These are phyloP conservation scores for Leuctra nigra DNA, from an alignment of 2,888 invertebrate genomes.

Conservation along the genomic window DNA sequence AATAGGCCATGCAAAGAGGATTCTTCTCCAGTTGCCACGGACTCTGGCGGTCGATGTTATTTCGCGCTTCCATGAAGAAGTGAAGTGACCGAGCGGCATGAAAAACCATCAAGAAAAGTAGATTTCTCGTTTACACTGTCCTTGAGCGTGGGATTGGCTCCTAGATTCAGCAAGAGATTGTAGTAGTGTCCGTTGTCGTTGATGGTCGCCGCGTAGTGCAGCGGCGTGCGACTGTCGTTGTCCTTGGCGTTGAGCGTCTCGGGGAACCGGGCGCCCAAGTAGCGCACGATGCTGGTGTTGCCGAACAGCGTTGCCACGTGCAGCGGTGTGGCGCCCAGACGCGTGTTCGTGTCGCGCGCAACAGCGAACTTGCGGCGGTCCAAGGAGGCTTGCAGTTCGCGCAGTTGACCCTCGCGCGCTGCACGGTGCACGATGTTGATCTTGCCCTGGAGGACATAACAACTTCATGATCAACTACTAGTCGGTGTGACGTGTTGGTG, in stretches of 20 bases:
- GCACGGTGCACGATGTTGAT: slow-evolving; percentile 84
- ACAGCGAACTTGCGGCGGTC: slow-evolving; percentile 87
- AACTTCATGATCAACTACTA: no score
- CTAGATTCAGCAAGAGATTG: slow-evolving; percentile 75
- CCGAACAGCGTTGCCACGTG: slow-evolving; percentile 83
- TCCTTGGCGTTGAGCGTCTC: slow-evolving; percentile 78
- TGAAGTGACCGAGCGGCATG: no score
- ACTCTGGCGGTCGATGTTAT: no score
- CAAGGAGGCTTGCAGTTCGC: slow-evolving; percentile 76
- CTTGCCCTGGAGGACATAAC: slow-evolving; percentile 59
- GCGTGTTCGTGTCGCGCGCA: slow-evolving; percentile 70
- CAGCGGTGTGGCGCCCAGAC: slow-evolving; percentile 76
- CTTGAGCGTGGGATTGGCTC: slow-evolving; percentile 71
- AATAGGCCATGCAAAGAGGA: no score
- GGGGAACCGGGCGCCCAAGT: slow-evolving; percentile 64
- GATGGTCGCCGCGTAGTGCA: slow-evolving; percentile 81
- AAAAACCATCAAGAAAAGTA: no score
- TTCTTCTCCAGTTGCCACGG: no score
- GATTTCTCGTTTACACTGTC: slow-evolving; percentile 87
- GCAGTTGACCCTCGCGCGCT: slow-evolving; percentile 74
- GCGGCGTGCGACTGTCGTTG: slow-evolving; percentile 72
- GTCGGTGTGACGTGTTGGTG: no score
- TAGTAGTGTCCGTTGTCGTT: slow-evolving; percentile 85
- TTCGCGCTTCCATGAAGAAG: no score
- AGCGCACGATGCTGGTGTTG: slow-evolving; percentile 68